phyloP scores from a whole-genome alignment of 2,797 vertebrate species.

The Gallirallus australis region DNA sequence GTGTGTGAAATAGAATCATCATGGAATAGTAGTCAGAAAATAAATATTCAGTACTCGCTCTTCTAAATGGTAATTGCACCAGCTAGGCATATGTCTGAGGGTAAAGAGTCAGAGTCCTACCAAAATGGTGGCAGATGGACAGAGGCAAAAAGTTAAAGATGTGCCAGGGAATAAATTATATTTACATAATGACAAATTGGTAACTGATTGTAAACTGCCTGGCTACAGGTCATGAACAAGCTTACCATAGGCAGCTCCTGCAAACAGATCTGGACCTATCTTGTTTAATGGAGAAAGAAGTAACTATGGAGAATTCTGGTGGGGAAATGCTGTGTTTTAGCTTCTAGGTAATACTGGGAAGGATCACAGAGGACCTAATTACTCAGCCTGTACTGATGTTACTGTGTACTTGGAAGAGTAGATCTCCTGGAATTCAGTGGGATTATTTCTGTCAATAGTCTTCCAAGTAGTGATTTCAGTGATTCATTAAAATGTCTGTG shows the following conservation, averaged over 20 bases:
- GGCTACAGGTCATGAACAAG: neutral
- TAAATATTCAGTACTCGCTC: neutral
- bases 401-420: neutral
- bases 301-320: neutral
- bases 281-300: neutral
- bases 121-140: neutral
- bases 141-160: conserved; percentile 18
- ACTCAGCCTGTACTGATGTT: neutral
- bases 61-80: conserved; percentile 14
- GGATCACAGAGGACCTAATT: neutral
- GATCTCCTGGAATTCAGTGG: neutral
- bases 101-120: neutral
- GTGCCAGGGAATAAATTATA: conserved; percentile 27
- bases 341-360: neutral
- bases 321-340: neutral
- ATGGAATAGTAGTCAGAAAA: neutral
- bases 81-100: neutral
- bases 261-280: neutral
- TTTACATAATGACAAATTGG: conserved; percentile 7
- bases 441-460: neutral
- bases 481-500: neutral
- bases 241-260: neutral
- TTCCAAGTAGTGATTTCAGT: neutral
- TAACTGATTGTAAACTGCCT: neutral
- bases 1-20: neutral